Evolutionary conservation across 1,140 invertebrate species (phyloP).

Genomic region (Drosophila subpulchrella): DNA sequence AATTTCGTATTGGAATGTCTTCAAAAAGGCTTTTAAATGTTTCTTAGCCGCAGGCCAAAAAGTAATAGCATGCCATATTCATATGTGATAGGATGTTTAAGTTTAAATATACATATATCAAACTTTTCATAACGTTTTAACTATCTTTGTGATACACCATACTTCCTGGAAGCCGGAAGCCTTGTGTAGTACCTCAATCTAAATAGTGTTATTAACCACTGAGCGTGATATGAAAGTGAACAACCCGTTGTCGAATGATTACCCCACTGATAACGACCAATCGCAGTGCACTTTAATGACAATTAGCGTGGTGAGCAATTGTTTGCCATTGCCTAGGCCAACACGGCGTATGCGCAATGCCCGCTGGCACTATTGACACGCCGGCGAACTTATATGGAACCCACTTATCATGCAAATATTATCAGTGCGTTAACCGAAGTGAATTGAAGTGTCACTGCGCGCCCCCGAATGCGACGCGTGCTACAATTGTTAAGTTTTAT

Average conservation of each 20-base stretch:
- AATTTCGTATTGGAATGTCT: constrained; percentile 32
- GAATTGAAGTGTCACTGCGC: constrained; percentile 10
- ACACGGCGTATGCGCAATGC: constrained; percentile 62
- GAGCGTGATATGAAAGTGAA: neutral
- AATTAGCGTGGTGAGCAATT: constrained; percentile 13
- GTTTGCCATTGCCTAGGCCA: constrained; percentile 39
- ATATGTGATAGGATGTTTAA: neutral
- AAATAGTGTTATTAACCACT: neutral
- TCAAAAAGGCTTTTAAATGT: constrained; percentile 35
- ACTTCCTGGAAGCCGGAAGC: neutral
- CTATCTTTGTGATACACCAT: neutral
- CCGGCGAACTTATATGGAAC: neutral
- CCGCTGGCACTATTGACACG: constrained; percentile 11
- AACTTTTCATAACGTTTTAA: neutral
- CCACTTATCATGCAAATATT: constrained; percentile 50
- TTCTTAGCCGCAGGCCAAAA: neutral
- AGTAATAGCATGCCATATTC: neutral
- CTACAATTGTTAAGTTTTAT: constrained; percentile 43
- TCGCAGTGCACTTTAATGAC: constrained; percentile 18
- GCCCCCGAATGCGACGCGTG: constrained; percentile 39
- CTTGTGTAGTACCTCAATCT: neutral
- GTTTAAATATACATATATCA: no score
- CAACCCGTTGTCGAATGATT: no score
- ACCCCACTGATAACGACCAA: constrained; percentile 11
- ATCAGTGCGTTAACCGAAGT: constrained; percentile 13